Base-by-base conservation (phyloP, 2,888 invertebrate species). In the Standfussiana lucernea region DNA sequence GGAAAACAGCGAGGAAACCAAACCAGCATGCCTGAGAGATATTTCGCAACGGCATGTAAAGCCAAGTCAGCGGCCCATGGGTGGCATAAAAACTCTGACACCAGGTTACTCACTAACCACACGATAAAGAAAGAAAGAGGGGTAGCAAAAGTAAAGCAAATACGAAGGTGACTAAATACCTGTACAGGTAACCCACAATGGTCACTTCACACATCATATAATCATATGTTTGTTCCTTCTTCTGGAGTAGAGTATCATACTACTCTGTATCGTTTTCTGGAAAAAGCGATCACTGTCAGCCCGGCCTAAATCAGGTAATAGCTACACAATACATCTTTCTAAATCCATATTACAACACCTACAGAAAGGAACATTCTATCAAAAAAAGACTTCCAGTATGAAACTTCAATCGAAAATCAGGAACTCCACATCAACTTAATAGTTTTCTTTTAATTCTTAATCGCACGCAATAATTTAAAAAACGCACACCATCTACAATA, bases 401-500 rank as follows among this genome's bases (percentile, higher is more conserved):
- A 1, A 32, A 21, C 10, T 21, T 59, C 21, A 32, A 59, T 59
- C 32, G 21, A 59, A 59, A 10, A 67, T 24, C 32, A 28, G 6
- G 10, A 8, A 50, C 32, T 2, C 11, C 66, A 50, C 13, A 53
- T 37, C 15, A 56, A 47, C 32, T 13, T 11, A 28, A 71, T 15
- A 7, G 15, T 11, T 18, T 0, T 10, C 24, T 42, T 70, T 21
- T 40, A 70, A 66, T 47, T 47, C 47, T 47, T 28, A 69, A 82
- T 82, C 53, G 70, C 40, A 5, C 28, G 21, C n/a, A 40, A 84
- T 84, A 77, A 71, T 40, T 71, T 45, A 74, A 74, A 77, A 82
- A n/a, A n/a, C n/a, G 21, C 64, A 74, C 47, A 61, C 61, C 65
- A 47, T 78, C 40, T 67, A 82, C 68, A 86, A 75, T 66, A 75